Percentiles rank a stretch among this genome's conserved stretches.
phyloP scores from a whole-genome alignment of 2,113 vertebrate species.

The Tyto alba region DNA sequence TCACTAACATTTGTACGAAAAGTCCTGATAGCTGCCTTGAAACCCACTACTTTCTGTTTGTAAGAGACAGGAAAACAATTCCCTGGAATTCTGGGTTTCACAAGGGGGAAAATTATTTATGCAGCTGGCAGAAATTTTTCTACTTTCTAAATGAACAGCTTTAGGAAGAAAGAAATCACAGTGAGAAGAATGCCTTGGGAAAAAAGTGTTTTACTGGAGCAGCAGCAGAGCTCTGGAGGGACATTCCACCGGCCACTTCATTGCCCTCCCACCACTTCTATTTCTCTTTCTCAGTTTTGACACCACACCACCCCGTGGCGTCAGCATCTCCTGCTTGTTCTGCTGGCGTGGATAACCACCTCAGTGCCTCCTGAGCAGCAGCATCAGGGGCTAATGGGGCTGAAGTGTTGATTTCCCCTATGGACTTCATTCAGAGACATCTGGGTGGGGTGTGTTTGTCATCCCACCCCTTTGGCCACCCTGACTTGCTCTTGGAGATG shows the following conservation, averaged over 20 bases:
- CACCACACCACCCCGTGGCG: fast-evolving
- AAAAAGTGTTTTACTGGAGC: not conserved
- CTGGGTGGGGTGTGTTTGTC: not conserved
- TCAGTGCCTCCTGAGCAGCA: not conserved
- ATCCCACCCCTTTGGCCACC: not conserved
- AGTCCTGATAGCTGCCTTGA: not conserved
- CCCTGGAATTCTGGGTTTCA: not conserved
- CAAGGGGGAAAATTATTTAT: not conserved
- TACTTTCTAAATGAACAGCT: not conserved
- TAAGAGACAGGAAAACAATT: not conserved
- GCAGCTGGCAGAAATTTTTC: not conserved
- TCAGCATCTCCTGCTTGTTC: not conserved
- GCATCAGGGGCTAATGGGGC: fast-evolving
- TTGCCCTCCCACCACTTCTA: not conserved
- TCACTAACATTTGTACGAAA: not conserved
- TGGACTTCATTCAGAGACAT: not conserved
- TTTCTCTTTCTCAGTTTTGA: not conserved
- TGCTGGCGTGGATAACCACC: not conserved
- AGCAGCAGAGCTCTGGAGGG: not conserved
- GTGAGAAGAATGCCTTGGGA: not conserved
- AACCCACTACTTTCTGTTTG: not conserved
- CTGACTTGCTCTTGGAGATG: not conserved
- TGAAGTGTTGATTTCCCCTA: not conserved
- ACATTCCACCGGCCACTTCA: not conserved
- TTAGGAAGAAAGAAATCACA: not conserved